Evolutionary conservation across 2,797 vertebrate genomes (phyloP).

Genomic region (Chelmon rostratus): DNA sequence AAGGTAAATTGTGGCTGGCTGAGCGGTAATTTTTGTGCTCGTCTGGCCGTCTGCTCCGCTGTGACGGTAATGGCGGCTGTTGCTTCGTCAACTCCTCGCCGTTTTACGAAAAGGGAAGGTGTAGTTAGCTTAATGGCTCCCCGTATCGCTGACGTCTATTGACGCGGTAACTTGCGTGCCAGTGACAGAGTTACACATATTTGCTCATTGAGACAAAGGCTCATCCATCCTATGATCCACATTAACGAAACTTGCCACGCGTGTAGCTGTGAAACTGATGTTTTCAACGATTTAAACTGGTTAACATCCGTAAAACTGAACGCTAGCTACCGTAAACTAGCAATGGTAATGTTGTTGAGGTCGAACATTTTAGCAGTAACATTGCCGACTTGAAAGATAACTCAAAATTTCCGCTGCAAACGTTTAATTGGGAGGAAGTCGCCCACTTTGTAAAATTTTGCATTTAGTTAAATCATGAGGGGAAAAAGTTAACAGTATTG

Average conservation of each 20-base stretch:
- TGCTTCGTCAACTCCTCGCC: slow-evolving; percentile 78
- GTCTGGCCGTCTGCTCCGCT: slow-evolving; percentile 47
- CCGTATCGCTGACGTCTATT: slow-evolving; percentile 90
- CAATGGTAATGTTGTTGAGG: slow-evolving; percentile 22
- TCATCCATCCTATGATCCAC: slow-evolving; percentile 62
- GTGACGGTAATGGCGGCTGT: slow-evolving; percentile 84
- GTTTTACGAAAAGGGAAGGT: slow-evolving; percentile 85
- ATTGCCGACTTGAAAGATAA: background rate
- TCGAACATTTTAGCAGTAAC: slow-evolving; percentile 9
- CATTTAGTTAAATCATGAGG: background rate
- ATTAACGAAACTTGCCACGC: slow-evolving; percentile 14
- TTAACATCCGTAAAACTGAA: slow-evolving; percentile 60
- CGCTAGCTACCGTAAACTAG: slow-evolving; percentile 61
- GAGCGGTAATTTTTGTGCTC: slow-evolving; percentile 35
- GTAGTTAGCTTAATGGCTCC: slow-evolving; percentile 88
- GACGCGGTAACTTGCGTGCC: slow-evolving; percentile 89
- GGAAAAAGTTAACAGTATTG: slow-evolving; percentile 25
- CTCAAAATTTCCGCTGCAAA: background rate
- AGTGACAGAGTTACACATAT: slow-evolving; percentile 87
- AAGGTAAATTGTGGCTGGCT: slow-evolving; percentile 74
- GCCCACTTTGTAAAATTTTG: background rate
- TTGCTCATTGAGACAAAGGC: slow-evolving; percentile 82
- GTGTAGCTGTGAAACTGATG: background rate
- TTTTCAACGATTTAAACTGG: slow-evolving; percentile 53
- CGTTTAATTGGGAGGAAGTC: background rate